These are phyloP conservation scores for Sitta carolinensis DNA, from an alignment of 2,797 vertebrate species.

Conservation along the genomic window DNA sequence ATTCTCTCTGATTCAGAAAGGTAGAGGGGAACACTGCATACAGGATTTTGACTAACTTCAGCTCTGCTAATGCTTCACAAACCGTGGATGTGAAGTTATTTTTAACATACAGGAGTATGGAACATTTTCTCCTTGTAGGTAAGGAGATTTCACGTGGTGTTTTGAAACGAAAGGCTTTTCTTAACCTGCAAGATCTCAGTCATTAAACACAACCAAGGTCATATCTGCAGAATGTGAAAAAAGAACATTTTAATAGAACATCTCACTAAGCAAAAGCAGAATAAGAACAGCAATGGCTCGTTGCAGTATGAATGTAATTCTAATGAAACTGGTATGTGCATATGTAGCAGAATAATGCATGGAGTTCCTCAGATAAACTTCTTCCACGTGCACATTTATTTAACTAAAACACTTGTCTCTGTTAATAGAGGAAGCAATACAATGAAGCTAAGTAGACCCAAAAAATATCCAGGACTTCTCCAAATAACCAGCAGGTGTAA, in stretches of 20 bases:
- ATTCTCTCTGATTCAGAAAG: neutral
- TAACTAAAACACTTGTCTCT: neutral
- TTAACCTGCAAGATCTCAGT: neutral
- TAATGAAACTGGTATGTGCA: neutral
- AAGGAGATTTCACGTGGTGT: neutral
- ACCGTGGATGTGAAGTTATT: neutral
- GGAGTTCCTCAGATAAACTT: neutral
- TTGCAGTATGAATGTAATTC: neutral
- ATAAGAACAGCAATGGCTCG: neutral
- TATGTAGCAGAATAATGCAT: neutral
- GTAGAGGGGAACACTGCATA: neutral
- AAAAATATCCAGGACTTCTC: neutral
- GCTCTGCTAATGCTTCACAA: neutral
- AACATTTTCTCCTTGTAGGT: neutral
- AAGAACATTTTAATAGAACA: neutral
- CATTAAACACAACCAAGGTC: neutral
- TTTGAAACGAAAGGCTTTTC: conserved; percentile 1
- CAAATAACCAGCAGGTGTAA: neutral
- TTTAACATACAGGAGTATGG: neutral
- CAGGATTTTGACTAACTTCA: neutral
- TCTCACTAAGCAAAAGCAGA: neutral
- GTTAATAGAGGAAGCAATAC: neutral
- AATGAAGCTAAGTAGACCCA: neutral
- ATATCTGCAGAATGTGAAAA: neutral
- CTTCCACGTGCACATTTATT: neutral